A percentile compares a stretch with the other conserved stretches of the same genome.
These are phyloP conservation scores for Hyles lineata DNA, from an alignment of 2,888 invertebrate species.

Conservation along the genomic window DNA sequence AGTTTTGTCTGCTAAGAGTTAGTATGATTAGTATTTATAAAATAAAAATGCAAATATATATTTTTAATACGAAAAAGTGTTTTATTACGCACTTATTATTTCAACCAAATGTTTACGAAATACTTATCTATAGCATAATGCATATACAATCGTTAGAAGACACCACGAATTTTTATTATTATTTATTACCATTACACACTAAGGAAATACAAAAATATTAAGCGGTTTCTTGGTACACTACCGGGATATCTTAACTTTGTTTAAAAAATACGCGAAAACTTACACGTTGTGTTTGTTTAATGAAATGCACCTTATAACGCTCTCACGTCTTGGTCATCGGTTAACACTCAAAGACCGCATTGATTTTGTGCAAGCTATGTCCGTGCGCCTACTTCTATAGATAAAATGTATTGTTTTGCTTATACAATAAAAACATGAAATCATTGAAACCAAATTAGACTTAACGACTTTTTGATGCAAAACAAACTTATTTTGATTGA, in stretches of 20 bases:
- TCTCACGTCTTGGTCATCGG: conserved; percentile 62
- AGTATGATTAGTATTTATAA: conserved; percentile 23
- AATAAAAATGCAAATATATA: conserved; percentile 50
- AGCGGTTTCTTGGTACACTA: conserved; percentile 77
- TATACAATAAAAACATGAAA: not conserved
- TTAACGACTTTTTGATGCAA: not conserved
- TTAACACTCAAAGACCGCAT: conserved; percentile 76
- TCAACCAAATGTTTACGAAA: conserved; percentile 82
- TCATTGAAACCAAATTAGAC: not conserved
- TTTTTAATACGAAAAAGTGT: conserved; percentile 80
- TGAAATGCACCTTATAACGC: conserved; percentile 74
- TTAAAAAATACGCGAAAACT: conserved; percentile 58
- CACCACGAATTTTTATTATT: conserved; percentile 64
- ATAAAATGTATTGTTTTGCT: not conserved
- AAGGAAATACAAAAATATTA: conserved; percentile 85
- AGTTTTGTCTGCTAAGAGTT: too few species aligned
- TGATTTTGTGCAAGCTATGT: conserved; percentile 11
- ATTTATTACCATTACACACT: conserved; percentile 68
- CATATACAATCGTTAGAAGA: conserved; percentile 80
- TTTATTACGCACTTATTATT: conserved; percentile 85
- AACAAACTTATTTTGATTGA: not conserved
- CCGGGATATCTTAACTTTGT: conserved; percentile 63
- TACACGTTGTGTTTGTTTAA: conserved; percentile 50
- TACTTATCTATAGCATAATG: conserved; percentile 82
- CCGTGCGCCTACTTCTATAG: not conserved